A percentile compares a stretch with the other conserved stretches of the same genome.
These are phyloP conservation scores for Rhinoderma darwinii DNA, from an alignment of 2,113 vertebrate species.

Conservation along the genomic window DNA sequence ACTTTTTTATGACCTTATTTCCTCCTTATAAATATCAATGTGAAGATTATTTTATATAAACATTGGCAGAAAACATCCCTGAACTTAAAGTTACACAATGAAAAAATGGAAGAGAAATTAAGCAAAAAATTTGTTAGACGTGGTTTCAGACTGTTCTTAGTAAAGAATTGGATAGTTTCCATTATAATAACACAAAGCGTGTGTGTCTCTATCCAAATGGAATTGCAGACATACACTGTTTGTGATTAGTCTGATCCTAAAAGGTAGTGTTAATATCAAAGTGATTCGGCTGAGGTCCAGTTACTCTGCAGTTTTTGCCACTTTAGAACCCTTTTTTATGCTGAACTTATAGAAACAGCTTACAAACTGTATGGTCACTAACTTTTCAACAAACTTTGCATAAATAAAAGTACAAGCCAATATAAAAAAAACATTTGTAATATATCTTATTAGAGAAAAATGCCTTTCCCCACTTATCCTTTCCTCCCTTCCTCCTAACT, in stretches of 20 bases:
- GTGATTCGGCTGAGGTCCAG: neutral
- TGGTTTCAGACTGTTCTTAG: constrained; percentile 10
- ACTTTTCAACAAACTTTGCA: no score
- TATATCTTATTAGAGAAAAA: no score
- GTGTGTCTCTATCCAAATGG: neutral
- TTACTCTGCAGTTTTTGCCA: neutral
- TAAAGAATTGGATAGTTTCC: neutral
- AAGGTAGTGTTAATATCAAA: neutral
- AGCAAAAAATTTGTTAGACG: constrained; percentile 16
- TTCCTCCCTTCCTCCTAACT: no score
- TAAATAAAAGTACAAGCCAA: no score
- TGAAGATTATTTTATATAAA: constrained; percentile 24
- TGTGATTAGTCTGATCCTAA: neutral
- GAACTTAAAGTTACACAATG: constrained; percentile 11
- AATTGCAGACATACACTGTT: constrained; percentile 6
- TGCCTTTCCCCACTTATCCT: no score
- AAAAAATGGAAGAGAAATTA: neutral
- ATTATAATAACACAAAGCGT: neutral
- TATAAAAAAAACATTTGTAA: no score
- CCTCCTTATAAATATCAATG: neutral
- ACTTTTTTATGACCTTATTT: constrained; percentile 30
- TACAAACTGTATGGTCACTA: neutral
- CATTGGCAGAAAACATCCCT: constrained; percentile 3
- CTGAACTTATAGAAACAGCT: neutral
- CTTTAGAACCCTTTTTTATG: neutral